Base-by-base conservation (phyloP, 1,140 invertebrate species). In the Spodoptera litura region DNA sequence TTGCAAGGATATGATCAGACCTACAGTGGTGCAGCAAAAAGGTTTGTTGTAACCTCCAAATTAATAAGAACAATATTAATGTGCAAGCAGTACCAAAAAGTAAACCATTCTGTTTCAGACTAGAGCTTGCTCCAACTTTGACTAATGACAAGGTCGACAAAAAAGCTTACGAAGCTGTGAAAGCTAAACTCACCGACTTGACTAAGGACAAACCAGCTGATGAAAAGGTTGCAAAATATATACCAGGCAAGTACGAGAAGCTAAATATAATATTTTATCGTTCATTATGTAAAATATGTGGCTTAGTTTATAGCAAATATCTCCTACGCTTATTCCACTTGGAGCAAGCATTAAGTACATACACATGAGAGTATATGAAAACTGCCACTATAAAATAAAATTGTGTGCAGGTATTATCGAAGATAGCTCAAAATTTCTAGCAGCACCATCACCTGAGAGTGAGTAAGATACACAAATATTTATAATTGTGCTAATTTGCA, bases 1-100 rank as follows among this genome's bases (percentile, higher is more conserved):
- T 68, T 91, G 31, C 90, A 91, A 84, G 90, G 89, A 25, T 91
- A 91, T 66, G 77, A 86, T 15, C 90, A 91, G 61, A 88, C 72
- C 66, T 91, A 89, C 55, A 82, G 72, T 11, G 90, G 90, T 74
- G 90, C 83, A 4, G 90, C 89, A 20, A 83, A 86, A 68, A 88
- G 89, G 90, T 91, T 76, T 38, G 64, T 78, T 64, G 20, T 6
- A 5, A 49, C 20, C 49, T 56, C 71, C 55, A 4, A 79, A 52
- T 27, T 56, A 20, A 58, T 44, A 20, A 53, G 62, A 80, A 68
- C 64, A 44, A 31, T 9, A 44, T 6, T 44, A 4, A 44, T 6
- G 9, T 11, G 20, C 20, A 20, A 20, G 20, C 20, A 20, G 68
- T 20, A 70, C 55, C 20, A 77, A 73, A 8, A 74, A 58, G 31